Conservation (phyloP, 2,797 vertebrate species). For the Hydrolagus colliei region DNA sequence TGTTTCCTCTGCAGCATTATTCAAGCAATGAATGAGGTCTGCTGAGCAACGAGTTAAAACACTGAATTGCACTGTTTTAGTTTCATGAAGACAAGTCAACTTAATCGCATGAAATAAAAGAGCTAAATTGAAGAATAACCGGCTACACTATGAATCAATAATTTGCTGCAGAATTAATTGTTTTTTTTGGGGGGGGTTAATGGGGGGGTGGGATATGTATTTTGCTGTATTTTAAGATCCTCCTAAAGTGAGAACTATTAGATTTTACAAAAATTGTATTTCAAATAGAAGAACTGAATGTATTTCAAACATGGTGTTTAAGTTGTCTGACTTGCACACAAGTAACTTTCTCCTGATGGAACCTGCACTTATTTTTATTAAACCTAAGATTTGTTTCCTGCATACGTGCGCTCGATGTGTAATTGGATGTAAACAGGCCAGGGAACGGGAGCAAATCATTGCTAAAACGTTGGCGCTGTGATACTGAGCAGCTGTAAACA, state of each 20-base stretch:
- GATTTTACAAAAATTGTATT: background rate
- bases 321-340: background rate
- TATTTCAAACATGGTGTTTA: background rate
- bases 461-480: background rate
- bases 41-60: constrained; percentile 41
- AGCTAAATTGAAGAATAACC: background rate
- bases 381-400: background rate
- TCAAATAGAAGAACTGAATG: background rate
- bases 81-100: background rate
- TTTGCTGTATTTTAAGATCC: too few relatives aligned
- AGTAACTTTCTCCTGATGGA: background rate
- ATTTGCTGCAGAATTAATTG: background rate
- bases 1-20: constrained; percentile 61
- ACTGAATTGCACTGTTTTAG: background rate
- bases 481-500: background rate
- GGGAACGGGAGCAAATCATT: background rate
- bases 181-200: background rate
- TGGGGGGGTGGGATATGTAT: too few relatives aligned
- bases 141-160: background rate
- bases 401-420: background rate
- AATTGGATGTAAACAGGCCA: background rate
- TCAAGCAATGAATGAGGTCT: constrained; percentile 70
- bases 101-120: background rate
- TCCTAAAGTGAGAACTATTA: too few relatives aligned
- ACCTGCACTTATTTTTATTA: background rate